These are phyloP conservation scores for Latrodectus elegans DNA, from an alignment of 2,888 invertebrate species.

Conservation along the genomic window DNA sequence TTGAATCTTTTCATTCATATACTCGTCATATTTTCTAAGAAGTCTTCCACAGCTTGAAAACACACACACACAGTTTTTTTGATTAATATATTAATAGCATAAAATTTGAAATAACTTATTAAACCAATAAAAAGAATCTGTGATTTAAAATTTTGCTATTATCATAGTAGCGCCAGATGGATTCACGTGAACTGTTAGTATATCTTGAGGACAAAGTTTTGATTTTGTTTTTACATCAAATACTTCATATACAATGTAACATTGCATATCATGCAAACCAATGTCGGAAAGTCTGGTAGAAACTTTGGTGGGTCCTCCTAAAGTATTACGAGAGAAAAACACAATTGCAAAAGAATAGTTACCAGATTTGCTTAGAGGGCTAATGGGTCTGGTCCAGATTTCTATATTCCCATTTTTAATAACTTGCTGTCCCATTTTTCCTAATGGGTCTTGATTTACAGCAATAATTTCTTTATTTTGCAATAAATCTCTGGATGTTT, in stretches of 20 bases:
- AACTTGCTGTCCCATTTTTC: slow-evolving; percentile 90
- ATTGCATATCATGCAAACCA: slow-evolving; percentile 61
- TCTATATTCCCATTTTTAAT: slow-evolving; percentile 84
- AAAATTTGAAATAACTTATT: no score
- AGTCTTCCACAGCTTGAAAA: no score
- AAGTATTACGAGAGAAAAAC: slow-evolving; percentile 85
- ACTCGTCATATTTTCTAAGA: no score
- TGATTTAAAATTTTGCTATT: slow-evolving; percentile 35
- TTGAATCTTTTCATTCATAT: no score
- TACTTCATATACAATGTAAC: slow-evolving; percentile 67
- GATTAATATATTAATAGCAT: no score
- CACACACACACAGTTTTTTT: no score
- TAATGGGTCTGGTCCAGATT: slow-evolving; percentile 91
- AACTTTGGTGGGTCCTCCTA: slow-evolving; percentile 56
- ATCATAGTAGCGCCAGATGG: slow-evolving; percentile 70
- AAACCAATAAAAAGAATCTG: background rate
- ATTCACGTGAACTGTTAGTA: slow-evolving; percentile 59
- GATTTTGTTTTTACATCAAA: slow-evolving; percentile 29
- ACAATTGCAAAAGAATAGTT: slow-evolving; percentile 92
- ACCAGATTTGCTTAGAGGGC: slow-evolving; percentile 86
- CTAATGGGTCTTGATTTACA: slow-evolving; percentile 93
- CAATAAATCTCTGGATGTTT: slow-evolving; percentile 91
- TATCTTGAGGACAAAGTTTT: slow-evolving; percentile 62
- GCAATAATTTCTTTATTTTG: slow-evolving; percentile 93
- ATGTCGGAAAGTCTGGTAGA: slow-evolving; percentile 41